Evolutionary conservation across 2,888 invertebrate genomes (phyloP).

Genomic region (Aphodius granarius): DNA sequence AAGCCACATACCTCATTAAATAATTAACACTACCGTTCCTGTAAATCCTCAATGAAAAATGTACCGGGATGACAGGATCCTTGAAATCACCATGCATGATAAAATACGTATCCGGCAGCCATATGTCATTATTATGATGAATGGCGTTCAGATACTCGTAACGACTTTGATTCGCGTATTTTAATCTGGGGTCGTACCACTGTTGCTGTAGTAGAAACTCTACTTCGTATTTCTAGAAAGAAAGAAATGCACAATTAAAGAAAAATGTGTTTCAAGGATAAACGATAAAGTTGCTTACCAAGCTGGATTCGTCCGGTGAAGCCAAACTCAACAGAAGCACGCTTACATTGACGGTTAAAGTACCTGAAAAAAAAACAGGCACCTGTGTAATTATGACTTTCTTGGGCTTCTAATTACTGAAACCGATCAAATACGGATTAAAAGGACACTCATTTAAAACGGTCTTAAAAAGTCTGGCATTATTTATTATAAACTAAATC

Average conservation of each 20-base stretch:
- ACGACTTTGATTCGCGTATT: constrained; percentile 85
- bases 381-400: neutral
- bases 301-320: constrained; percentile 94
- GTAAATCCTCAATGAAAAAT: constrained; percentile 89
- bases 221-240: constrained; percentile 90
- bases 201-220: constrained; percentile 92
- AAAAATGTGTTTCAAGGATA: neutral
- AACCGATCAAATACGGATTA: neutral
- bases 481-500: too few relatives aligned
- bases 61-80: constrained; percentile 90
- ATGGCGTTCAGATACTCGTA: constrained; percentile 90
- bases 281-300: constrained; percentile 70
- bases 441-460: neutral
- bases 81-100: constrained; percentile 97
- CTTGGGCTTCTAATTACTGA: neutral
- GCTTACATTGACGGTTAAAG: constrained; percentile 91
- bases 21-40: constrained; percentile 93
- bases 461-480: too few relatives aligned
- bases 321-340: constrained; percentile 91
- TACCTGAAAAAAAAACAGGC: constrained; percentile 64
- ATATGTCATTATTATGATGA: constrained; percentile 89
- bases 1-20: constrained; percentile 73
- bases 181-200: constrained; percentile 89
- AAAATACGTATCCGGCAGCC: constrained; percentile 94
- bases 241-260: constrained; percentile 14